Evolutionary conservation across 2,113 vertebrate species (phyloP), one percentile per base, ranked within the genome.

Genomic region (Ceyx margarethae): DNA sequence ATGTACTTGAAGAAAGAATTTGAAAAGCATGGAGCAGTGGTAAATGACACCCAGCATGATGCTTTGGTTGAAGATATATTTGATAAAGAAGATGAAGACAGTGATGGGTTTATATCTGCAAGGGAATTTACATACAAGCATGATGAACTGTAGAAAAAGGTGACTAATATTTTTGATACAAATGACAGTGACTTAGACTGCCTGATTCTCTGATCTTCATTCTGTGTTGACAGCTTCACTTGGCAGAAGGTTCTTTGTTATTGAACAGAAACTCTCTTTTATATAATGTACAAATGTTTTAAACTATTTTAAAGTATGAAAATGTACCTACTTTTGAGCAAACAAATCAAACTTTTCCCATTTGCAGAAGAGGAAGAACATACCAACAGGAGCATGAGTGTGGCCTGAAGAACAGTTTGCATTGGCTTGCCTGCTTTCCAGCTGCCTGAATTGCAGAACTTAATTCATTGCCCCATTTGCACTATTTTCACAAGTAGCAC

Each of bases 81-180:
- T 94, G 95, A 98, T 91, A 99, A 98, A 97, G 99, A 99, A 98
- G 99, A 99, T 91, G 97, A 98, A 96, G 98, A 99, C 89, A 97
- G 97, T 67, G 99, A 99, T 16, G 99, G 99, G 42, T 99, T 98
- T 96, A 99, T 99, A 96, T 99, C 99, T 92, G 98, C 99, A 42
- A 98, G 99, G 92, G 99, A 99, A 96, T 99, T 99, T 91, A 99
- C 98, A 1, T 99, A 99, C 96, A 97, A 98, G 92, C 99, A 99
- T 3, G 99, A 99, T 75, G 99, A 99, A 86, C 98, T 99, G 67
- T 99, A 97, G 96, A 94, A 62, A 75, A 82, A 22, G 3, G 3
- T 66, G 78, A 67, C 45, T 37, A 37, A 29, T 68, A 10, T 80
- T 81, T 77, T 75, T 37, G 46, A 73, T 35, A 68, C 50, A 72